These are phyloP conservation scores for Silurus asotus DNA, from an alignment of 2,113 vertebrate species.

Conservation along the genomic window DNA sequence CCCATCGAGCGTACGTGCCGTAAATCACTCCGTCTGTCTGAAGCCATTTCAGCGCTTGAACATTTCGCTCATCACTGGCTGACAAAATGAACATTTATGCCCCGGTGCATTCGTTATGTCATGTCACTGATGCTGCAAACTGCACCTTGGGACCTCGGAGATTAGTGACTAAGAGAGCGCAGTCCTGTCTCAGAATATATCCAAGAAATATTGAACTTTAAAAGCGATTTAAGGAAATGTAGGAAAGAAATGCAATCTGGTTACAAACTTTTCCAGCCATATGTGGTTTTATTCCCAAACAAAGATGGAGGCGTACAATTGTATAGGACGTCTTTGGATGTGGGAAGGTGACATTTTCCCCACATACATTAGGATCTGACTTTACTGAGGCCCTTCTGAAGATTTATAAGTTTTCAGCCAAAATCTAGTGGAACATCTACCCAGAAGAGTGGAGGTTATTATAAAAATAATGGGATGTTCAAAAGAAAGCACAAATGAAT, in stretches of 20 bases:
- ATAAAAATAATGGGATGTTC: too few relatives aligned
- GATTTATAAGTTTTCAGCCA: too few relatives aligned
- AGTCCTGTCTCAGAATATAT: neutral
- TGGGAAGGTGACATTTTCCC: too few relatives aligned
- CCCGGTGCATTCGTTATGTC: neutral
- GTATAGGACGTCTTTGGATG: too few relatives aligned
- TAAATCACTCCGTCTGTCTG: neutral
- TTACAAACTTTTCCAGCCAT: neutral
- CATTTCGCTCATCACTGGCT: neutral
- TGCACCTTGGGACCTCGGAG: neutral
- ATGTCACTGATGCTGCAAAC: neutral
- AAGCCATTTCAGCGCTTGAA: neutral
- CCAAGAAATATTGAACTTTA: neutral
- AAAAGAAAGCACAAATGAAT: too few relatives aligned
- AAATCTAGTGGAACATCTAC: too few relatives aligned
- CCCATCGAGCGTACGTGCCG: neutral
- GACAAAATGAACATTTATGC: neutral
- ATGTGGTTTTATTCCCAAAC: too few relatives aligned
- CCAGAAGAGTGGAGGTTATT: too few relatives aligned
- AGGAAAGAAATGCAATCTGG: neutral
- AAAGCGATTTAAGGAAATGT: neutral
- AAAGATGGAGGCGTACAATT: too few relatives aligned
- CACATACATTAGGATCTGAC: too few relatives aligned
- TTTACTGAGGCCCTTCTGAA: too few relatives aligned
- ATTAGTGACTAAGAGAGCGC: neutral